A percentile compares a stretch with the other conserved stretches of the same genome.
Evolutionary conservation across 2,797 vertebrate genomes (phyloP).

Genomic region (Pelochelys cantorii): DNA sequence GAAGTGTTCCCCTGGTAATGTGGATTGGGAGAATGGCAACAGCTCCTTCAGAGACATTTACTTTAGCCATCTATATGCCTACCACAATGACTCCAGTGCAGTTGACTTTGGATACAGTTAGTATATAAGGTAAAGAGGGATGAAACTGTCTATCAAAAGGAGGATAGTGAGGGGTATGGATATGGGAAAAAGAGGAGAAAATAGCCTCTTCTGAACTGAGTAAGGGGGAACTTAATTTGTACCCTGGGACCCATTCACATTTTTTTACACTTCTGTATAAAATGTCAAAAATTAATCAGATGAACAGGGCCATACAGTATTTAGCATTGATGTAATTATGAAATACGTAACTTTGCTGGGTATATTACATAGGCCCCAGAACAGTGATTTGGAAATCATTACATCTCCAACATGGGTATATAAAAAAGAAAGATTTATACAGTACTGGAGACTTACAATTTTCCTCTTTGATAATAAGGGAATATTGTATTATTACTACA

Average conservation of each 20-base stretch:
- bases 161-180: neutral
- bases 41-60: neutral
- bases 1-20: neutral
- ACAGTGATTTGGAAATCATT: neutral
- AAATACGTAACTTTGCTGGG: neutral
- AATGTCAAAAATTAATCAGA: neutral
- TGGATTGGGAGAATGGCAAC: neutral
- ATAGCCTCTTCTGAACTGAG: no score
- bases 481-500: neutral
- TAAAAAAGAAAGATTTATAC: neutral
- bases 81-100: neutral
- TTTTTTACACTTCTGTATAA: neutral
- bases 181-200: neutral
- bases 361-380: neutral
- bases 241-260: neutral
- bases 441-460: neutral
- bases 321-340: neutral
- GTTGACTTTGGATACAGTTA: no score
- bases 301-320: neutral
- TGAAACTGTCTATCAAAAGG: neutral
- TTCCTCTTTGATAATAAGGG: neutral
- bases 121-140: rapidly evolving
- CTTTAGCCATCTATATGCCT: neutral
- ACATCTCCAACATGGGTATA: neutral
- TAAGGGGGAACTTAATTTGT: no score